phyloP scores from a whole-genome alignment of 2,113 vertebrate species.

The Hystrix cristata region DNA sequence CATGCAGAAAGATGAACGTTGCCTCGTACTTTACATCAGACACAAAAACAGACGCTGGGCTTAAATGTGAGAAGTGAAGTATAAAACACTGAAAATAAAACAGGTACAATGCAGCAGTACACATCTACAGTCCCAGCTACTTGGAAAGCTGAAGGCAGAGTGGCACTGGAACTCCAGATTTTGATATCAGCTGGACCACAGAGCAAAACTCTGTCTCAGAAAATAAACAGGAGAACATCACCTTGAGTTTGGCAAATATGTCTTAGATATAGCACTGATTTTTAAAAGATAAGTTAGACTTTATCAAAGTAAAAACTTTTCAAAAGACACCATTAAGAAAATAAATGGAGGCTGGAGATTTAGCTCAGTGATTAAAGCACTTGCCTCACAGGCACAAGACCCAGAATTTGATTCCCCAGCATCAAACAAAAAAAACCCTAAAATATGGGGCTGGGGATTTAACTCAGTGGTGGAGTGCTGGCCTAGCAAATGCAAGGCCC shows the following conservation, averaged over 20 bases:
- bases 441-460: too few relatives aligned
- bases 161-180: background rate
- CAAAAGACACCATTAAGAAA: background rate
- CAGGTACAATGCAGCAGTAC: too few relatives aligned
- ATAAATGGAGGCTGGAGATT: background rate
- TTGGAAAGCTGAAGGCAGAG: background rate
- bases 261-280: background rate
- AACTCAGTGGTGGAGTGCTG: too few relatives aligned
- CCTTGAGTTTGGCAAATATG: background rate
- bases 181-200: too few relatives aligned
- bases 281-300: background rate
- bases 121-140: too few relatives aligned
- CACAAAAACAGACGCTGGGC: background rate
- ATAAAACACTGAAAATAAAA: background rate
- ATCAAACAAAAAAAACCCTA: too few relatives aligned
- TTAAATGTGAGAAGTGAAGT: background rate
- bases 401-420: background rate
- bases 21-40: background rate
- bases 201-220: background rate
- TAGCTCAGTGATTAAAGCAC: background rate
- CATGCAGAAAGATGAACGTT: background rate
- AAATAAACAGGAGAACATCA: background rate
- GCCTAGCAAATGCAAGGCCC: too few relatives aligned
- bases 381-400: background rate
- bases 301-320: background rate